Evolutionary conservation across 2,888 invertebrate species (phyloP).

Genomic region (Drosophila rellima): DNA sequence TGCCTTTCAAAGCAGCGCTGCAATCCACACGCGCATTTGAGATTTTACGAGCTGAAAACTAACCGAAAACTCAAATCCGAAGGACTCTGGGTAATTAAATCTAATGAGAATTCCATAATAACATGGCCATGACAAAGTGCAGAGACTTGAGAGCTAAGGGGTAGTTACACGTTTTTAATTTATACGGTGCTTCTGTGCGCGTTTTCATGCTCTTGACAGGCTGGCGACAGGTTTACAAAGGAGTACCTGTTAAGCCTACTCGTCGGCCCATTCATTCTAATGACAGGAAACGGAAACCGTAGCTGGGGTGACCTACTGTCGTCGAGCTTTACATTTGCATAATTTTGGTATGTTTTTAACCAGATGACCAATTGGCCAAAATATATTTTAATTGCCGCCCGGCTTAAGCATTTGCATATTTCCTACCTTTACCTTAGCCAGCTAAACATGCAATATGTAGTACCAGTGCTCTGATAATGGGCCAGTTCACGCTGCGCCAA

Average conservation of each 20-base stretch:
- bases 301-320: constrained; percentile 50
- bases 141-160: constrained; percentile 43
- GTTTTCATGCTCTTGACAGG: constrained; percentile 83
- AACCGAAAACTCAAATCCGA: constrained; percentile 41
- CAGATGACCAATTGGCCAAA: constrained; percentile 81
- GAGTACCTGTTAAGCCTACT: constrained; percentile 35
- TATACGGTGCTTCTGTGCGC: constrained; percentile 77
- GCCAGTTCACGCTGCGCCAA: constrained; percentile 72
- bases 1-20: constrained; percentile 46
- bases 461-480: constrained; percentile 58
- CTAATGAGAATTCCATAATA: constrained; percentile 80
- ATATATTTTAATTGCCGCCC: constrained; percentile 73
- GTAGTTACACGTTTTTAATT: constrained; percentile 76
- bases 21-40: constrained; percentile 41
- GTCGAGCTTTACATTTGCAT: constrained; percentile 62
- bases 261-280: constrained; percentile 54
- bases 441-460: constrained; percentile 57
- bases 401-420: constrained; percentile 64
- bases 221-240: constrained; percentile 67
- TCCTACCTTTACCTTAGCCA: constrained; percentile 4
- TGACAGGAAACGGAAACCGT: constrained; percentile 77
- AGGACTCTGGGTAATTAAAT: constrained; percentile 71
- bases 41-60: constrained; percentile 72
- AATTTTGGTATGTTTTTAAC: constrained; percentile 68
- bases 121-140: constrained; percentile 75